Conservation (phyloP, 64 coral and sea anemone species). For the Actinia tenebrosa region DNA sequence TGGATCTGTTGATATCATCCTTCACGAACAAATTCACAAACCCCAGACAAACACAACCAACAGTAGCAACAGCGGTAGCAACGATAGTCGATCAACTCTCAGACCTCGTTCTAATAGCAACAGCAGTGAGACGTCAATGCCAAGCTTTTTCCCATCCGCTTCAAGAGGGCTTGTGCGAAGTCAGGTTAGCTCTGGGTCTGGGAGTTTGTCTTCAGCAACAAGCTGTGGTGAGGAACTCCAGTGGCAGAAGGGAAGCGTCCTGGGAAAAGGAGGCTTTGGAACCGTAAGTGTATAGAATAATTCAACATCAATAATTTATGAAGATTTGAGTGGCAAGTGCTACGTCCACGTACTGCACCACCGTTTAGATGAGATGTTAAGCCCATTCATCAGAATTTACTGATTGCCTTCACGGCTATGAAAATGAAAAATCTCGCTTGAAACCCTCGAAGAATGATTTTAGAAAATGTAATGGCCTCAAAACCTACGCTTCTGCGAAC, state of each 20-base stretch:
- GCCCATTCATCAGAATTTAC: no score
- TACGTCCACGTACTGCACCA: no score
- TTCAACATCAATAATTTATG: neutral
- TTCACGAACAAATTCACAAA: constrained; percentile 33
- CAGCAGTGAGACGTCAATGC: constrained; percentile 27
- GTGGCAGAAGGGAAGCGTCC: constrained; percentile 91
- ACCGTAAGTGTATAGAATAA: constrained; percentile 44
- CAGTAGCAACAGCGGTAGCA: constrained; percentile 19
- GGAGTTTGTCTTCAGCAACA: constrained; percentile 36
- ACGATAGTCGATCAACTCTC: constrained; percentile 51
- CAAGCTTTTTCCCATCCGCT: neutral
- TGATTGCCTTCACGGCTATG: no score
- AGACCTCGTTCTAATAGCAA: constrained; percentile 27
- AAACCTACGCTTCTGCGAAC: no score
- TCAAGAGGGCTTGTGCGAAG: constrained; percentile 40
- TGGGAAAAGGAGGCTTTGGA: constrained; percentile 95
- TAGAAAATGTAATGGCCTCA: no score
- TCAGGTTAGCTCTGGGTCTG: constrained; percentile 48
- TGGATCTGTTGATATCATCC: constrained; percentile 7
- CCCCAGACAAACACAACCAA: neutral
- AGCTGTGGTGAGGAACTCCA: constrained; percentile 87
- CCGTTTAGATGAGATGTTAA: no score
- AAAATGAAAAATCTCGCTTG: no score
- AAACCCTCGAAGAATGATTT: no score
- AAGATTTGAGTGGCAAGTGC: no score